Base-by-base conservation (phyloP, 2,888 invertebrate genomes). In the Mamestra brassicae region DNA sequence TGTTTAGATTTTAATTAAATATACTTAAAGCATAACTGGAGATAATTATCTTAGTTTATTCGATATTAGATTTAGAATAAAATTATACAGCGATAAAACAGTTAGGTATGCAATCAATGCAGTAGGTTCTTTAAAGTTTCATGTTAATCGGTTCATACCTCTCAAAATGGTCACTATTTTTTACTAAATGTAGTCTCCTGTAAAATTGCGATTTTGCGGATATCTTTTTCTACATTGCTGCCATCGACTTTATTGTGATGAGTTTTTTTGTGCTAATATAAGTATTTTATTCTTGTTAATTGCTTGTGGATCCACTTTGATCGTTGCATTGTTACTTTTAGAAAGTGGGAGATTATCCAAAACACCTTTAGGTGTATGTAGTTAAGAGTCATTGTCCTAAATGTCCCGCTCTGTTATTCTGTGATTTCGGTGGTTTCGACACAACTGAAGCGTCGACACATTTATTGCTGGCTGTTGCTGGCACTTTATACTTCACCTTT, bases 381-480 rank as follows among this genome's bases (percentile, higher is more conserved):
- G n/a, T 7, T 26, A 7, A 15, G 42, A 11, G 6, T 13, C n/a
- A 26, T n/a, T 4, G 45, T 62, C 17, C 7, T 3, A 60, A 60
- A 42, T 17, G 15, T 66, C n/a, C 8, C 7, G 15, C 17, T 50
- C 11, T 52, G 11, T 34, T 17, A 34, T 60, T 15, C 36, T 34
- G 52, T 55, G 36, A 36, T 13, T 64, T 63, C n/a, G 36, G 17
- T 57, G 70, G 5, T 68, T 60, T 63, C 45, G 13, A 45, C 45
- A 26, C 45, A 71, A 58, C 61, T 69, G 82, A 85, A 75, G 76
- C 77, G 67, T 38, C 50, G 38, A 75, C 68, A 81, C 61, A 69
- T 62, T 75, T 17, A 67, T 61, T 38, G 61, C 54, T 34, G 36
- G 10, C 55, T 13, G 47, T 60, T 57, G 45, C 36, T 54, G 34